Evolutionary conservation across 2,888 invertebrate species (phyloP), one percentile per base, ranked within the genome.

Genomic region (Sthenelais limicola): DNA sequence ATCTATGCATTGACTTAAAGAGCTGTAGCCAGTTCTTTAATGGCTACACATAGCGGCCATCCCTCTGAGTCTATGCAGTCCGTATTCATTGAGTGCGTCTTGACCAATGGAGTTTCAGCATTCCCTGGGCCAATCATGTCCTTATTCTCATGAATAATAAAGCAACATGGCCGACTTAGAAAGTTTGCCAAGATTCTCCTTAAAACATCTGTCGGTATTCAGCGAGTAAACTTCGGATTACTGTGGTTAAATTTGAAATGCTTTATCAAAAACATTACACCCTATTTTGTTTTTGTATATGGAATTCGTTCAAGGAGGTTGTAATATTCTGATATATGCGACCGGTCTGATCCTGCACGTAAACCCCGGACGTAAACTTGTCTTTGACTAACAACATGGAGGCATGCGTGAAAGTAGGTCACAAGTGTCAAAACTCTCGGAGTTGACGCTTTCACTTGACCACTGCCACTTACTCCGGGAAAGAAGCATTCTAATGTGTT

Each of bases 311-410:
- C n/a, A n/a, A n/a, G n/a, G n/a, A n/a, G n/a, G n/a, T n/a, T n/a
- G n/a, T n/a, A n/a, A n/a, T n/a, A n/a, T n/a, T n/a, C n/a, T n/a
- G n/a, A n/a, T n/a, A n/a, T n/a, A n/a, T n/a, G n/a, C n/a, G n/a
- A n/a, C n/a, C n/a, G n/a, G n/a, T n/a, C n/a, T n/a, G n/a, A n/a
- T n/a, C n/a, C n/a, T n/a, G n/a, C n/a, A n/a, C n/a, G n/a, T n/a
- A n/a, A n/a, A n/a, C n/a, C n/a, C n/a, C n/a, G n/a, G n/a, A n/a
- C n/a, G n/a, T n/a, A n/a, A n/a, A n/a, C n/a, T n/a, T n/a, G n/a
- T n/a, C n/a, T n/a, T n/a, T n/a, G n/a, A n/a, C n/a, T 62, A 38
- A 35, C 35, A 62, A 62, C 62, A 62, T 62, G 62, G 62, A 62
- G 21, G 62, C 7, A 12, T 62, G 24, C 26, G 15, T 1, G 38